These are phyloP conservation scores for Ips nitidus DNA, from an alignment of 1,140 invertebrate genomes.

Conservation along the genomic window DNA sequence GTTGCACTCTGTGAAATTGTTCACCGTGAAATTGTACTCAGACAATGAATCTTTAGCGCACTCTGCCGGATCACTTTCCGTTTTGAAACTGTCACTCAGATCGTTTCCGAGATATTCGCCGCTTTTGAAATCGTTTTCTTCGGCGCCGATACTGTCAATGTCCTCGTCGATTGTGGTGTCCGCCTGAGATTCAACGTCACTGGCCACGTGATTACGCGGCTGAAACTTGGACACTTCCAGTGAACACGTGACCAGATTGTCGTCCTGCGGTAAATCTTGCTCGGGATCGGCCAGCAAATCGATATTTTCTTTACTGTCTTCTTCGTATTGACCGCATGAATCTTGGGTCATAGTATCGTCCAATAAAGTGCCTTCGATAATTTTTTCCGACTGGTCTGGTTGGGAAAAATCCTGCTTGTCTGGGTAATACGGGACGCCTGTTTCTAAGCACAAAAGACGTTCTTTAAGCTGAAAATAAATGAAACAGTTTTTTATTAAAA, in stretches of 20 bases:
- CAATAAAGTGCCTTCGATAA: constrained; percentile 26
- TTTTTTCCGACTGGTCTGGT: constrained; percentile 13
- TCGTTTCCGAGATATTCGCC: constrained; percentile 32
- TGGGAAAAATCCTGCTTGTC: constrained; percentile 29
- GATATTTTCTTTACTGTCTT: constrained; percentile 44
- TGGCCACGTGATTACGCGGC: constrained; percentile 10
- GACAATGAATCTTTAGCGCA: constrained; percentile 34
- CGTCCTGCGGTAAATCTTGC: constrained; percentile 18
- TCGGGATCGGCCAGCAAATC: constrained; percentile 28
- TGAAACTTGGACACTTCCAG: constrained; percentile 36
- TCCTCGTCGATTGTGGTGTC: constrained; percentile 25
- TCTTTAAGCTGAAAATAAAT: constrained; percentile 57
- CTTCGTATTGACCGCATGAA: constrained; percentile 38
- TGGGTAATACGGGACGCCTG: constrained; percentile 54
- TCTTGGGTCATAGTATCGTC: constrained; percentile 49
- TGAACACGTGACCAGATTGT: constrained; percentile 37
- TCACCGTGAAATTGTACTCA: constrained; percentile 43
- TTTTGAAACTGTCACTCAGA: constrained; percentile 39
- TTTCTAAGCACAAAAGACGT: constrained; percentile 59
- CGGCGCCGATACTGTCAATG: constrained; percentile 24
- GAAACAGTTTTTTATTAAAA: neutral
- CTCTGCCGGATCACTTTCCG: constrained; percentile 40
- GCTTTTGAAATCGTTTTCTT: constrained; percentile 36
- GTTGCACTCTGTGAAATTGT: constrained; percentile 46
- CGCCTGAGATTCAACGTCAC: constrained; percentile 42